phyloP scores from a whole-genome alignment of 1,140 invertebrate genomes.

The Bombus cullumanus region DNA sequence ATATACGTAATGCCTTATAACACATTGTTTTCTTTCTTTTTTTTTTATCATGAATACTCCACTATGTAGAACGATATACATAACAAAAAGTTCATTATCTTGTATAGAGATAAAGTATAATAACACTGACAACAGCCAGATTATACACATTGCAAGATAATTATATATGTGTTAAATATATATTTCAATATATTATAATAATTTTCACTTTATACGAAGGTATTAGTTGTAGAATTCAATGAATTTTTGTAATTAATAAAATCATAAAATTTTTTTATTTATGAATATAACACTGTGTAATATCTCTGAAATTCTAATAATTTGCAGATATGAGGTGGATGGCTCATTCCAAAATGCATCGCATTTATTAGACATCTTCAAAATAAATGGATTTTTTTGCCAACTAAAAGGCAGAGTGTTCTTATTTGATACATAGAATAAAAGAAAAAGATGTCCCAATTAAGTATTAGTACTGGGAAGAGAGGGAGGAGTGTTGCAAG shows the following conservation, averaged over 20 bases:
- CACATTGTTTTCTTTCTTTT: background rate
- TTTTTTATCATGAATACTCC: background rate
- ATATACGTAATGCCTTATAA: background rate
- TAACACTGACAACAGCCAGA: background rate
- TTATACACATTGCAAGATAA: background rate
- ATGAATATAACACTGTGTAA: background rate
- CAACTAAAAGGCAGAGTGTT: constrained; percentile 11
- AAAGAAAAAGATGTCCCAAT: constrained; percentile 77
- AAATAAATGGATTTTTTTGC: constrained; percentile 29
- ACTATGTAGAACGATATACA: background rate
- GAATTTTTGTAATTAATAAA: background rate
- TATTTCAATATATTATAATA: background rate
- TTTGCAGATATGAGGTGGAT: constrained; percentile 59
- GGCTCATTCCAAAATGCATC: constrained; percentile 37
- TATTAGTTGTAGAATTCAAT: background rate
- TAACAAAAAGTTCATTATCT: background rate
- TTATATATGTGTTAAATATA: background rate
- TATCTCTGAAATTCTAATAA: constrained; percentile 14
- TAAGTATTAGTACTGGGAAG: constrained; percentile 80
- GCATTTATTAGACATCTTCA: constrained; percentile 15
- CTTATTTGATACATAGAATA: constrained; percentile 46
- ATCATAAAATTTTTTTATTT: background rate
- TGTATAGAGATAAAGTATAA: background rate
- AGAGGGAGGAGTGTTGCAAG: constrained; percentile 79
- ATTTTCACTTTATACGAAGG: background rate